Percentiles rank a stretch among this genome's conserved stretches.
These are phyloP conservation scores for Leptinotarsa tumamoca DNA, from an alignment of 2,888 invertebrate species.

Conservation along the genomic window DNA sequence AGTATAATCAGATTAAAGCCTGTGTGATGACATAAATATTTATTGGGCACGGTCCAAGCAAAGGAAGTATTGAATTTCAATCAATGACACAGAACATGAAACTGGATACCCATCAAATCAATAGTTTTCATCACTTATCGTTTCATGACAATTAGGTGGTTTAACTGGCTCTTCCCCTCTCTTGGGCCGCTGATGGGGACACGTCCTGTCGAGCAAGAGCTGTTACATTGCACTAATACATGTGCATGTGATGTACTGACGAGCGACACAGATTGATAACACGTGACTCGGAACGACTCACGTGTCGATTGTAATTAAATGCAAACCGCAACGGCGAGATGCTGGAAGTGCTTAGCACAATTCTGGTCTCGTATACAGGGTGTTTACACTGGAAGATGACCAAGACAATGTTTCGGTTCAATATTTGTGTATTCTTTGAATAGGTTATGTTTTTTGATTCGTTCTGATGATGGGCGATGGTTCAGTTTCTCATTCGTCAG, in stretches of 20 bases:
- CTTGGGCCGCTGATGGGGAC: background rate
- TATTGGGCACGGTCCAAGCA: too few species aligned
- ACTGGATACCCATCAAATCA: too few species aligned
- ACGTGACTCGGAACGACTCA: conserved; percentile 4
- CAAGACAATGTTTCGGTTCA: too few species aligned
- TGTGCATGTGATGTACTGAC: conserved; percentile 37
- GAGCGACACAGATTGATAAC: background rate
- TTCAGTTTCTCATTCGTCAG: too few species aligned
- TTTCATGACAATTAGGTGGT: background rate
- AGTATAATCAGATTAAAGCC: too few species aligned
- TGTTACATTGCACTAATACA: conserved; percentile 37
- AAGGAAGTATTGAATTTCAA: too few species aligned
- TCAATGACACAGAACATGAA: too few species aligned
- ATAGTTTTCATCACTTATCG: background rate
- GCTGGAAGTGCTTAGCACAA: background rate
- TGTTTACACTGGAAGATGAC: background rate
- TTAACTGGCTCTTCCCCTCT: too few species aligned
- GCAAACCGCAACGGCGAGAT: background rate
- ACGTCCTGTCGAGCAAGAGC: conserved; percentile 32
- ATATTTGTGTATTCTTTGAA: too few species aligned
- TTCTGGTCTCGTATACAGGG: background rate
- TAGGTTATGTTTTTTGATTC: too few species aligned
- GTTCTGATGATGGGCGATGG: too few species aligned
- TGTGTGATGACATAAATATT: too few species aligned
- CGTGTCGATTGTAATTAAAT: conserved; percentile 10